Conservation (phyloP, 2,113 vertebrate species). For the Mustela nigripes region DNA sequence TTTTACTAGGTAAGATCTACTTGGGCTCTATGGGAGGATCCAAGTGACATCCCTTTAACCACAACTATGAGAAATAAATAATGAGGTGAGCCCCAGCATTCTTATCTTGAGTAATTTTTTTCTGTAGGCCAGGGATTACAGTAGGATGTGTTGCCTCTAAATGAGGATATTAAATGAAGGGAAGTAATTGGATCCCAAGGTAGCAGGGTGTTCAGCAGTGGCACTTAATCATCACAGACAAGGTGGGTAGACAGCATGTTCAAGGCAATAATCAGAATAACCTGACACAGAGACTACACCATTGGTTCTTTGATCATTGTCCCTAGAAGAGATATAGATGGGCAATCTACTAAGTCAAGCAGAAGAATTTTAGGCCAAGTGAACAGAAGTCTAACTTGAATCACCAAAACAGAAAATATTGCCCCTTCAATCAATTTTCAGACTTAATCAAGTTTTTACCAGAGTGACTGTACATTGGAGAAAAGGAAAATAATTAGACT, state of each 20-base stretch:
- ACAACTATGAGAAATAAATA: neutral
- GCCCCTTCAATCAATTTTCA: neutral
- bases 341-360: neutral
- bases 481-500: neutral
- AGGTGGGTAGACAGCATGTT: neutral
- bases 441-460: neutral
- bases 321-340: neutral
- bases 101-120: neutral
- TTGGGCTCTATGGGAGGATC: neutral
- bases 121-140: neutral
- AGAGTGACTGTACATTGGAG: neutral
- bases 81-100: neutral
- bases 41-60: neutral
- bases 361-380: neutral
- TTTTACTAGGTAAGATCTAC: neutral
- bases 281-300: neutral
- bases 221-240: neutral
- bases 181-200: neutral
- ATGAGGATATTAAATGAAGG: neutral
- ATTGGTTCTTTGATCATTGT: neutral
- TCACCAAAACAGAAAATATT: neutral
- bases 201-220: neutral
- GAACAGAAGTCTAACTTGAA: neutral
- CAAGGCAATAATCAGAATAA: neutral
- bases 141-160: neutral